Percentiles rank a stretch among this genome's conserved stretches.
phyloP scores from a whole-genome alignment of 2,888 invertebrate genomes.

The Entomobrya multifasciata region DNA sequence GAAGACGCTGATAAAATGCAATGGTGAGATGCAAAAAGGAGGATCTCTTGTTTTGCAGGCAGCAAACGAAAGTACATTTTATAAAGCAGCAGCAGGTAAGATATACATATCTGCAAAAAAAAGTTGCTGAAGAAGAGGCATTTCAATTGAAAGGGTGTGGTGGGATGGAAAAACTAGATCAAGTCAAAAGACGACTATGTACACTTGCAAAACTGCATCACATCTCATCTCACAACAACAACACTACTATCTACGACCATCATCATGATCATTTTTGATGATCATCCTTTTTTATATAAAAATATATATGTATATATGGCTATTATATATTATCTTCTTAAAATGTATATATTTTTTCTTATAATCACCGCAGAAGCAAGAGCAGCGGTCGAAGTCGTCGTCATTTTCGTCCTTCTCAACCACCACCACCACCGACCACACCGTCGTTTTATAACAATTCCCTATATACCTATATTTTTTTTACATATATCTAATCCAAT shows the following conservation, averaged over 20 bases:
- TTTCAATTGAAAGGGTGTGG: slow-evolving; percentile 72
- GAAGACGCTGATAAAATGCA: slow-evolving; percentile 66
- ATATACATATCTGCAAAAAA: too few relatives aligned
- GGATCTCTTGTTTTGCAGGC: neutral
- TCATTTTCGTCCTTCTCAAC: slow-evolving; percentile 55
- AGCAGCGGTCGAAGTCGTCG: slow-evolving; percentile 29
- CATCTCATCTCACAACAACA: slow-evolving; percentile 7
- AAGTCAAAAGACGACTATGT: slow-evolving; percentile 68
- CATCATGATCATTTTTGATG: neutral
- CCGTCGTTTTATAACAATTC: slow-evolving; percentile 50
- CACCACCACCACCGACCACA: slow-evolving; percentile 42
- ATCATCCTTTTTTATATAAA: slow-evolving; percentile 19
- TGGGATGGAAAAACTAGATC: slow-evolving; percentile 73
- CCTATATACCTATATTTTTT: slow-evolving; percentile 33
- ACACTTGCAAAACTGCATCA: slow-evolving; percentile 55
- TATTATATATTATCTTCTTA: neutral
- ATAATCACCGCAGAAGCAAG: slow-evolving; percentile 26
- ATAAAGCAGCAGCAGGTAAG: slow-evolving; percentile 11
- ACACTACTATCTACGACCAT: neutral
- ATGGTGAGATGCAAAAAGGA: neutral
- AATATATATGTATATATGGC: neutral
- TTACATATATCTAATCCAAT: too few relatives aligned
- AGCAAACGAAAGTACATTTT: slow-evolving; percentile 26
- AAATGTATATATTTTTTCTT: slow-evolving; percentile 6
- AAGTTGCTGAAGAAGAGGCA: slow-evolving; percentile 49